Conservation (phyloP, 2,113 vertebrate species). For the Daboia siamensis region DNA sequence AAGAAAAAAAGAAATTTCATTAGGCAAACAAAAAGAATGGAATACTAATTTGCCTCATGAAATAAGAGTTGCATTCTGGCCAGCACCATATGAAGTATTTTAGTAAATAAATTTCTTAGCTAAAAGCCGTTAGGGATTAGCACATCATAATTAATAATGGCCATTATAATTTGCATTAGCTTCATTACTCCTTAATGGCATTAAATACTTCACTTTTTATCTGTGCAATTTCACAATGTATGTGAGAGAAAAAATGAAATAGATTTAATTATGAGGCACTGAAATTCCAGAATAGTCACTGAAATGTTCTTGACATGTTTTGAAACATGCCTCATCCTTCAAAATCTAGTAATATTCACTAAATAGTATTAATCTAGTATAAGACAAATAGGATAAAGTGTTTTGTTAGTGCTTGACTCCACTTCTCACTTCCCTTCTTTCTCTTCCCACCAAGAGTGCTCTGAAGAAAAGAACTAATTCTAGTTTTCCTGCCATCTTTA, state of each 20-base stretch:
- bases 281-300: background rate
- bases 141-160: background rate
- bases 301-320: background rate
- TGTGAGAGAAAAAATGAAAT: background rate
- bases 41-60: background rate
- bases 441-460: background rate
- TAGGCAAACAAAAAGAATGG: background rate
- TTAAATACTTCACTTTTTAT: background rate
- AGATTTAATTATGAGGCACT: background rate
- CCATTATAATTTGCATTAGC: background rate
- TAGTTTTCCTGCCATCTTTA: background rate
- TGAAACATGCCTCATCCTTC: background rate
- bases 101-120: background rate
- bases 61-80: background rate
- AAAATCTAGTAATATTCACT: background rate
- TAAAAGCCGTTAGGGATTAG: background rate
- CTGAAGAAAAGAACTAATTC: background rate
- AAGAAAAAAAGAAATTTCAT: background rate
- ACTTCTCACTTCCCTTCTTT: background rate
- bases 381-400: background rate
- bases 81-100: background rate
- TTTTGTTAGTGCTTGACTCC: background rate
- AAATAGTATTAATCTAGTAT: background rate
- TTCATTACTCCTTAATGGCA: background rate
- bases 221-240: background rate